Evolutionary conservation across 2,888 invertebrate genomes (phyloP).

Genomic region (Drosophila pseudotakahashii): DNA sequence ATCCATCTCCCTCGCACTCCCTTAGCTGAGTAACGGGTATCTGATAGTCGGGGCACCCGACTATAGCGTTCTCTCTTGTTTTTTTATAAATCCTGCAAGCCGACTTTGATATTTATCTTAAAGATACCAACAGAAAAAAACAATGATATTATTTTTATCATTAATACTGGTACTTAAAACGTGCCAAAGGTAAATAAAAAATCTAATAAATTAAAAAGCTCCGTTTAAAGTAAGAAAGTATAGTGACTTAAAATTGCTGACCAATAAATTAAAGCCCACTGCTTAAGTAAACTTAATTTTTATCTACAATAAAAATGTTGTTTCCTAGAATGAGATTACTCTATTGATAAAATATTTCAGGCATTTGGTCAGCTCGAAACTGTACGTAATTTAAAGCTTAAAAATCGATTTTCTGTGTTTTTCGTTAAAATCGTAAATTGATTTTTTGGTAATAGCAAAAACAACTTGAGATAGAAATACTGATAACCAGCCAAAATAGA

Average conservation of each 20-base stretch:
- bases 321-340: slow-evolving; percentile 21
- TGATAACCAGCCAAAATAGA: slow-evolving; percentile 24
- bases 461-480: slow-evolving; percentile 18
- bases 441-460: slow-evolving; percentile 1
- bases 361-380: slow-evolving; percentile 21
- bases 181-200: neutral
- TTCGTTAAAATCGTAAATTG: neutral
- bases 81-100: neutral
- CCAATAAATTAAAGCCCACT: slow-evolving; percentile 9
- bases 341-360: slow-evolving; percentile 25
- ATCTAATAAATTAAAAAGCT: neutral
- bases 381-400: slow-evolving; percentile 44
- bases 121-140: neutral
- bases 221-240: neutral
- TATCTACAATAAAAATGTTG: neutral
- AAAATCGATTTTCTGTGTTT: slow-evolving; percentile 30
- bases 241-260: slow-evolving; percentile 2
- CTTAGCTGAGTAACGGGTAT: too few species aligned
- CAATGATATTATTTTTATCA: neutral
- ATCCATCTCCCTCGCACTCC: too few species aligned
- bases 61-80: too few species aligned
- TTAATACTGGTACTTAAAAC: neutral
- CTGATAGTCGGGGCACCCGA: too few species aligned
- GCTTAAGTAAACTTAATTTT: neutral
- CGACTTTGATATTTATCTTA: neutral